These are phyloP conservation scores for Vultur gryphus DNA, from an alignment of 2,797 vertebrate genomes.

Conservation along the genomic window DNA sequence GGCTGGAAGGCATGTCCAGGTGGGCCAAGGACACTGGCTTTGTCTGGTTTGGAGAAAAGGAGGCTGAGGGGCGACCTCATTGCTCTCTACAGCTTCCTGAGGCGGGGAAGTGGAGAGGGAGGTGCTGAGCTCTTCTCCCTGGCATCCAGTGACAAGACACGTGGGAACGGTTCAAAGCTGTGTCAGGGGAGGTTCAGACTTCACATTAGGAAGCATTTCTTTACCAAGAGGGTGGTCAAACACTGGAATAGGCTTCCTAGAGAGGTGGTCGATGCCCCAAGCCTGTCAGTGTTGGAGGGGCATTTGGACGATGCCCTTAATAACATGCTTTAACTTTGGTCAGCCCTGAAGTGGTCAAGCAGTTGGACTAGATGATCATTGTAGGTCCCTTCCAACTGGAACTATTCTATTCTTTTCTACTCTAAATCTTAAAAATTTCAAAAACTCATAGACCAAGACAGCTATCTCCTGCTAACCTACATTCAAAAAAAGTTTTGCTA, in stretches of 20 bases:
- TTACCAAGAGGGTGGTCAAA: neutral
- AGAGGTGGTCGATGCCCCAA: neutral
- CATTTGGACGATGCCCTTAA: neutral
- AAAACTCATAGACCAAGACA: neutral
- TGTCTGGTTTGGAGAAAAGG: neutral
- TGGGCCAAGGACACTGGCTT: neutral
- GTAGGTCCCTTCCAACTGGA: neutral
- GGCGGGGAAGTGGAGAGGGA: neutral
- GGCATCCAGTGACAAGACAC: neutral
- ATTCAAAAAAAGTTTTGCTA: neutral
- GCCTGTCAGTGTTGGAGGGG: neutral
- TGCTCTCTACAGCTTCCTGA: neutral
- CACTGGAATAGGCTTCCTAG: neutral
- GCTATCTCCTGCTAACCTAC: neutral
- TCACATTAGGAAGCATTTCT: neutral
- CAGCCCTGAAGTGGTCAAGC: neutral
- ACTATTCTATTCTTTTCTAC: neutral
- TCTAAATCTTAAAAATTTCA: neutral
- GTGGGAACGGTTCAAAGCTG: neutral
- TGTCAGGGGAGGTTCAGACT: neutral
- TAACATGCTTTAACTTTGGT: neutral
- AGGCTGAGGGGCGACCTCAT: neutral
- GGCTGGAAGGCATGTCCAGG: neutral
- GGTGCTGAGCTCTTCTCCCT: neutral
- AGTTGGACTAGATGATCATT: neutral